Evolutionary conservation across 1,140 invertebrate genomes (phyloP), one percentile per base, ranked within the genome.

Genomic region (Anthonomus grandis): DNA sequence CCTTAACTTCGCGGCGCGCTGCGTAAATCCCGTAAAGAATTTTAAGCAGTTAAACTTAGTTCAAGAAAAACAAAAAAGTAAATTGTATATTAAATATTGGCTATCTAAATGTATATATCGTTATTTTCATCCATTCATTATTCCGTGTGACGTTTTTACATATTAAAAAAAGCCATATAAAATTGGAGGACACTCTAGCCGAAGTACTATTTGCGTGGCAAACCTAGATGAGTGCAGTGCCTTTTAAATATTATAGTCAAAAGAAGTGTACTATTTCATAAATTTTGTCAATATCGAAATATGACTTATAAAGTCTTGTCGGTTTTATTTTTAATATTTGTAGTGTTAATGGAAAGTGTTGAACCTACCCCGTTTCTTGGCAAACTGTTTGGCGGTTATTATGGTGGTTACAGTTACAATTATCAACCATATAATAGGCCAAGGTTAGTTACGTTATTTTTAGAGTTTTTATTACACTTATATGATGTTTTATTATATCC

Each of bases 11-110:
- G 38, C 38, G 9, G n/a, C 15, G 18, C 38, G 18, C 18, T 39
- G 38, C 38, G n/a, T 39, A 13, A 39, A 39, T 17, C 38, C 38
- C 18, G n/a, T n/a, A n/a, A 39, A 39, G 38, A 39, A 39, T 39
- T 39, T 39, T 13, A 39, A 39, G 17, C 12, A 39, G 38, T 13
- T 39, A 39, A 39, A 12, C 38, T 12, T 13, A 39, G 18, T 13
- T 8, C 38, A 17, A 10, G 18, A 9, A 3, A 12, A 10, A 39
- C 9, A 39, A 39, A 12, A n/a, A n/a, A 39, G 8, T n/a, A 6
- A n/a, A 8, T n/a, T 31, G n/a, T n/a, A 31, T 31, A n/a, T n/a
- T n/a, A n/a, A n/a, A n/a, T n/a, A n/a, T n/a, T n/a, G n/a, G n/a
- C n/a, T n/a, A n/a, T n/a, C n/a, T 31, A 31, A 31, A 31, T 31